Evolutionary conservation across 2,797 vertebrate genomes (phyloP).

Genomic region (Sebastes cheni): DNA sequence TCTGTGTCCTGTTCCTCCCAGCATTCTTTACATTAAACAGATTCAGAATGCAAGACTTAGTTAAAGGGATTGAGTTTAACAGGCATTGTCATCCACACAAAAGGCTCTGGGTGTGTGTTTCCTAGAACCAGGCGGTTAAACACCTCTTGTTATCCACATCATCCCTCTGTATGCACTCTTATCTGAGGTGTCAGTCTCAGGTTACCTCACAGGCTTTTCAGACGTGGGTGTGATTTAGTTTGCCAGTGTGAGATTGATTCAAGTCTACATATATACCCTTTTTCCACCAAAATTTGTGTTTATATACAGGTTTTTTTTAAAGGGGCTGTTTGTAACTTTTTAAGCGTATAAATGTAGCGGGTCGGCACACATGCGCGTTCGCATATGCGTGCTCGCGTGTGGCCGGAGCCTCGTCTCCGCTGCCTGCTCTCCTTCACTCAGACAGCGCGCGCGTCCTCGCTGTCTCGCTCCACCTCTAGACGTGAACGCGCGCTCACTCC

Average conservation of each 20-base stretch:
- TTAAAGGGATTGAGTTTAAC: constrained; percentile 1
- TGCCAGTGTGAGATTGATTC: not conserved
- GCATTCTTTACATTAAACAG: not conserved
- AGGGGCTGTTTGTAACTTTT: too few relatives aligned
- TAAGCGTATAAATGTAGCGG: too few relatives aligned
- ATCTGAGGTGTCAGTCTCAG: not conserved
- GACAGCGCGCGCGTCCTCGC: too few relatives aligned
- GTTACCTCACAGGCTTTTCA: not conserved
- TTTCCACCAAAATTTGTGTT: not conserved
- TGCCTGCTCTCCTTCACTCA: too few relatives aligned
- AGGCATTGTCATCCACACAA: constrained; percentile 22
- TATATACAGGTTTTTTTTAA: not conserved
- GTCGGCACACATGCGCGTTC: too few relatives aligned
- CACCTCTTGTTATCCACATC: not conserved
- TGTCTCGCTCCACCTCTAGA: too few relatives aligned
- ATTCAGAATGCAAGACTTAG: not conserved
- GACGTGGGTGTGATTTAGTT: not conserved
- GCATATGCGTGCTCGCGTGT: too few relatives aligned
- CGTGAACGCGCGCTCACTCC: too few relatives aligned
- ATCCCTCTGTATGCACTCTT: not conserved
- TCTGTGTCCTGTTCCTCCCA: too few relatives aligned
- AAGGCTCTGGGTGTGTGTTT: not conserved
- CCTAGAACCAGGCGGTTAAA: not conserved
- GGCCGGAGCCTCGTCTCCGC: too few relatives aligned
- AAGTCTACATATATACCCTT: not conserved